These are phyloP conservation scores for Myripristis jacobus DNA, from an alignment of 2,797 vertebrate genomes.

Conservation along the genomic window DNA sequence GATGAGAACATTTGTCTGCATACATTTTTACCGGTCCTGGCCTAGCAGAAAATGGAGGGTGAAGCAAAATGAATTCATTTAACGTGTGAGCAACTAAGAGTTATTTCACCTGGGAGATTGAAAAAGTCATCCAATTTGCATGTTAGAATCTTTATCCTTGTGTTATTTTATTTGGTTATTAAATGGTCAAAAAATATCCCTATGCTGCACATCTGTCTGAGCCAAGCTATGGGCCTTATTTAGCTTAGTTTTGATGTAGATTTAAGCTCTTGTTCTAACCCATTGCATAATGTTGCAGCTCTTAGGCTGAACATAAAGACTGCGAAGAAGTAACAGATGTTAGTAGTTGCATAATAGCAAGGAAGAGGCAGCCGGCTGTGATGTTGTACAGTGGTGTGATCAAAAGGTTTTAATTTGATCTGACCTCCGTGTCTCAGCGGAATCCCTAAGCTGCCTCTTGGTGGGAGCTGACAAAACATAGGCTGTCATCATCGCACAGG, in stretches of 20 bases:
- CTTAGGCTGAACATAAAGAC: conserved; percentile 61
- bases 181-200: conserved; percentile 31
- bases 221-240: conserved; percentile 32
- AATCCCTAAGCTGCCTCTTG: conserved; percentile 45
- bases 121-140: conserved; percentile 65
- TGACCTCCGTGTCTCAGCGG: conserved; percentile 68
- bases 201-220: conserved; percentile 8
- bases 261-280: conserved; percentile 50
- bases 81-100: conserved; percentile 62
- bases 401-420: conserved; percentile 77
- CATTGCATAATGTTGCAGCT: conserved; percentile 53
- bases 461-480: conserved; percentile 50
- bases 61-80: conserved; percentile 74
- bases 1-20: conserved; percentile 81
- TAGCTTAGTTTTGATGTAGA: conserved; percentile 59
- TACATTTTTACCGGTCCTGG: conserved; percentile 71
- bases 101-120: conserved; percentile 59
- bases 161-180: conserved; percentile 53
- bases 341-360: conserved; percentile 75
- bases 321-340: conserved; percentile 79
- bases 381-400: conserved; percentile 67
- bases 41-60: conserved; percentile 72
- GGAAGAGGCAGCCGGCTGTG: conserved; percentile 56
- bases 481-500: conserved; percentile 39
- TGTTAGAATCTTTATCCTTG: conserved; percentile 45